phyloP scores from a whole-genome alignment of 2,113 vertebrate species.

The Dicentrarchus labrax region DNA sequence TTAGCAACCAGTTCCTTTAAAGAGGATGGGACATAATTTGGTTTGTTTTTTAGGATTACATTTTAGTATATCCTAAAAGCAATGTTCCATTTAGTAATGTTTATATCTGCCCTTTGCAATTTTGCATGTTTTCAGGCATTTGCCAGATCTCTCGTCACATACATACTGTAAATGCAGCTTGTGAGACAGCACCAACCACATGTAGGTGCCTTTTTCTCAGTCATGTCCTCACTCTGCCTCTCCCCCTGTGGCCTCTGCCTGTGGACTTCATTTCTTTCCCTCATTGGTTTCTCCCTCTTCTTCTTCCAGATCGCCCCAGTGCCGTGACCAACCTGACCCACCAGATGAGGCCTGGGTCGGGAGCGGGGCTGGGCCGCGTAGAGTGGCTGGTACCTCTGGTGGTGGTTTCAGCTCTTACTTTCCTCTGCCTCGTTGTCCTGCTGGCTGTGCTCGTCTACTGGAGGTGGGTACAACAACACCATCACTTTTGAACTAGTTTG shows the following conservation, averaged over 20 bases:
- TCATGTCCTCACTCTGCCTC: not conserved
- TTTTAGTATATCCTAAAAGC: no score
- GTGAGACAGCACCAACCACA: not conserved
- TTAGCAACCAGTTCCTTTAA: no score
- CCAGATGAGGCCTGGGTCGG: slow-evolving; percentile 71
- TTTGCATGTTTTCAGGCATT: no score
- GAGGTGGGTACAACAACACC: slow-evolving; percentile 85
- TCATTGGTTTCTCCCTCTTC: not conserved
- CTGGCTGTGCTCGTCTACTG: slow-evolving; percentile 93
- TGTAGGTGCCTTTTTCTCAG: not conserved
- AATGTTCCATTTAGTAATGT: no score
- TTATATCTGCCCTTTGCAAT: no score
- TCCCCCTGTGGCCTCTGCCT: not conserved
- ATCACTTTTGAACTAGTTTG: not conserved
- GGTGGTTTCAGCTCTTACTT: slow-evolving; percentile 92
- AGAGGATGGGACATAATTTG: no score
- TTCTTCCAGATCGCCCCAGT: slow-evolving; percentile 55
- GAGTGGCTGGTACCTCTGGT: slow-evolving; percentile 94
- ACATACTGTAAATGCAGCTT: no score
- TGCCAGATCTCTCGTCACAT: no score
- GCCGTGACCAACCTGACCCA: slow-evolving; percentile 86
- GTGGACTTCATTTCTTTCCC: not conserved
- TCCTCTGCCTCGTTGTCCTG: slow-evolving; percentile 92
- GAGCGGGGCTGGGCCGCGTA: slow-evolving; percentile 84
- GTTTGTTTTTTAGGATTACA: no score